Evolutionary conservation across 2,797 vertebrate genomes (phyloP).

Genomic region (Echiichthys vipera): DNA sequence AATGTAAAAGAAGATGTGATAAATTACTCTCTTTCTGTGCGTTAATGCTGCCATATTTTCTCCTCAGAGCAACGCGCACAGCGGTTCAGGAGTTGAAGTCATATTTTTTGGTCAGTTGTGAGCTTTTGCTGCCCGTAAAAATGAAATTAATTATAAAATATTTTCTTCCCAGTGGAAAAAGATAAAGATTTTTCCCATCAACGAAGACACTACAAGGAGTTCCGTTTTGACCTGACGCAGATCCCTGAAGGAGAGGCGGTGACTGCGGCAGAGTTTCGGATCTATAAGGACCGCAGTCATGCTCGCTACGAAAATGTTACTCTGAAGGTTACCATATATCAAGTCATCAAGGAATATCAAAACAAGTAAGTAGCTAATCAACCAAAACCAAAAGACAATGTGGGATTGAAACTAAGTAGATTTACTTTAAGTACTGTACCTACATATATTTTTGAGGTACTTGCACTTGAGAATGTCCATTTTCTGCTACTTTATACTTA

Average conservation of each 20-base stretch:
- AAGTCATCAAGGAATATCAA: conserved; percentile 95
- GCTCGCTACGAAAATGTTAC: conserved; percentile 95
- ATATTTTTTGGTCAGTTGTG: conserved; percentile 40
- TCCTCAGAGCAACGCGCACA: conserved; percentile 44
- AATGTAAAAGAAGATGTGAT: conserved; percentile 83
- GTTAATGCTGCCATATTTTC: conserved; percentile 59
- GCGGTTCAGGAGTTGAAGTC: conserved; percentile 56
- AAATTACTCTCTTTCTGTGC: conserved; percentile 70
- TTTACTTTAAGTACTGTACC: background rate
- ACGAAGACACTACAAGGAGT: conserved; percentile 98
- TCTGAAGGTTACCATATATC: conserved; percentile 95
- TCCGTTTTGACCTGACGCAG: conserved; percentile 98
- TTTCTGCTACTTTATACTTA: background rate
- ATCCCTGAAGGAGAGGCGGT: conserved; percentile 97
- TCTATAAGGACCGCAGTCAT: conserved; percentile 96
- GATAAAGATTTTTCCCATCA: conserved; percentile 99
- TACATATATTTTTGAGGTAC: background rate
- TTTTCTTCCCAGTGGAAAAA: conserved; percentile 91
- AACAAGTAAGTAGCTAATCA: conserved; percentile 89
- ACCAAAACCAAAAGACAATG: background rate
- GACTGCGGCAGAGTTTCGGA: conserved; percentile 97
- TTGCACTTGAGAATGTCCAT: background rate
- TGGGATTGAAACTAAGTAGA: background rate
- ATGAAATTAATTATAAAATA: conserved; percentile 50
- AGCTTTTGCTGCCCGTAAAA: conserved; percentile 47